These are phyloP conservation scores for Enteromius fasciolatus DNA, from an alignment of 2,797 vertebrate genomes.

Conservation along the genomic window DNA sequence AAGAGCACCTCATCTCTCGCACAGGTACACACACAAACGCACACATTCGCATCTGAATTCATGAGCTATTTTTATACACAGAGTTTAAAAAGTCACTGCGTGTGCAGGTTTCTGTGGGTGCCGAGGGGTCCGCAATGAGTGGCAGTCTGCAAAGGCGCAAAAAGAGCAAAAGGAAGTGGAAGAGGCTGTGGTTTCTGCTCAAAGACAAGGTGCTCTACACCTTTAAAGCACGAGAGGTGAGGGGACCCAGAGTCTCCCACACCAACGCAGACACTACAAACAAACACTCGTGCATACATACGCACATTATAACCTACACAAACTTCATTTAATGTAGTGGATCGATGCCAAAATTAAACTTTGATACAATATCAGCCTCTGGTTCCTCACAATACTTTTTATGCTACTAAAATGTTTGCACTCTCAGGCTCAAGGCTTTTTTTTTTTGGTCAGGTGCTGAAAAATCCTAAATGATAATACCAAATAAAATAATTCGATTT, in stretches of 20 bases:
- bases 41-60: not conserved
- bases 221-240: slow-evolving; percentile 91
- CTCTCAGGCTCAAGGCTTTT: too few relatives aligned
- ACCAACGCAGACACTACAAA: slow-evolving; percentile 66
- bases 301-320: slow-evolving; percentile 28
- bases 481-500: not conserved
- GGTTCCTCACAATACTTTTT: not conserved
- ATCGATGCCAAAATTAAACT: not conserved
- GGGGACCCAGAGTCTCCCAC: slow-evolving; percentile 81
- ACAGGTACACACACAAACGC: slow-evolving; percentile 77
- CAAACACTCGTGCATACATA: slow-evolving; percentile 51
- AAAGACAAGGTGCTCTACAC: slow-evolving; percentile 99
- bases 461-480: not conserved
- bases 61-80: not conserved
- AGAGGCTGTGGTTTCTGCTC: slow-evolving; percentile 97
- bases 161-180: slow-evolving; percentile 95
- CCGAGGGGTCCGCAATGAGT: slow-evolving; percentile 88
- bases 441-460: not conserved
- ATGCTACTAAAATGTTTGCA: not conserved
- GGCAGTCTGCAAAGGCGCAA: slow-evolving; percentile 92
- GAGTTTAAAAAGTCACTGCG: not conserved
- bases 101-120: slow-evolving; percentile 85
- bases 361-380: not conserved
- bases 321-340: not conserved
- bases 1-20: slow-evolving; percentile 85